Base-by-base conservation (phyloP, 1,140 invertebrate species). In the Drosophila aff. region DNA sequence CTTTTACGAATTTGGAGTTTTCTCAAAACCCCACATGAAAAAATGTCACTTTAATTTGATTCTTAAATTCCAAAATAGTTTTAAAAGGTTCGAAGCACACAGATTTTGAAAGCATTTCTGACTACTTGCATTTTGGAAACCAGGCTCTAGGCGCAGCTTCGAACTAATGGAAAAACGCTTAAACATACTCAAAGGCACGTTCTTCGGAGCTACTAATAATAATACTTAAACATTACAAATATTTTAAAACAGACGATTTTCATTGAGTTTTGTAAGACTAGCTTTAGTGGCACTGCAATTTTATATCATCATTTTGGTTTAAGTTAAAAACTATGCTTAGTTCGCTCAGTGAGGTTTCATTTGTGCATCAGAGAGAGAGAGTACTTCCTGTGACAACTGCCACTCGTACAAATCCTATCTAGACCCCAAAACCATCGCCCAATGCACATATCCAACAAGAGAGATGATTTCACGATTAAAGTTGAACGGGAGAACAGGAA, bases 391-490 rank as follows among this genome's bases (percentile, higher is more conserved):
- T 38, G 55, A 36, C 26, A 63, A 73, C 64, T 73, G 67, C 67
- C 67, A 68, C 59, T 11, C 26, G 50, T 76, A 76, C 46, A 66
- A 61, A 69, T 46, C 53, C 46, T 9, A 50, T 31, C 23, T 36
- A 41, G 33, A 49, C 26, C 44, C 50, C 66, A 18, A 74, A 28
- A 83, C 63, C 71, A 86, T 83, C 33, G 67, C 84, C 46, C 58
- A 67, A 58, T 55, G 41, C 85, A 87, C 84, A 87, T 87, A 87
- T 87, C 84, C 85, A 68, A 80, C 38, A 64, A 49, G 44, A 69
- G 36, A 52, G 58, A 52, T 49, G 50, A 65, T 49, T 73, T 33
- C 28, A 65, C 41, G 41, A 33, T 43, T 23, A 15, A 23, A 15
- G 46, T 63, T 62, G 44, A 72, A 58, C 36, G 46, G 59, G 41